These are phyloP conservation scores for Plemyria rubiginata DNA, from an alignment of 2,888 invertebrate species.

Conservation along the genomic window DNA sequence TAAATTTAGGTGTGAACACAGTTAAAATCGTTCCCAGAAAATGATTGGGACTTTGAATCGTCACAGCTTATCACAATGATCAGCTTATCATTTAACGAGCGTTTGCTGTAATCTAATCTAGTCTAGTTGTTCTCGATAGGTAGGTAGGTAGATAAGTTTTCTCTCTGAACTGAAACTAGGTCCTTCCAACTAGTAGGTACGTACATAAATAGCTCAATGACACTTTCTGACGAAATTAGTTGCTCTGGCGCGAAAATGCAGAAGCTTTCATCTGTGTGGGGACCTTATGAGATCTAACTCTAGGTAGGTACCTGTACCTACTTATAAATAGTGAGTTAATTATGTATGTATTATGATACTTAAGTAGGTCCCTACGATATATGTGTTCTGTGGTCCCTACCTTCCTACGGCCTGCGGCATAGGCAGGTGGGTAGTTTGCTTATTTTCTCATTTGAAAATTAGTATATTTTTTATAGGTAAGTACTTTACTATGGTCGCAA, in stretches of 20 bases:
- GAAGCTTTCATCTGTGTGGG: constrained; percentile 5
- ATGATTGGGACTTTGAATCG: constrained; percentile 51
- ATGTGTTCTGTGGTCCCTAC: too few relatives aligned
- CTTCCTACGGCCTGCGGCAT: too few relatives aligned
- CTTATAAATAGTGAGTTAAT: constrained; percentile 1
- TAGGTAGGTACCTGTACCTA: too few relatives aligned
- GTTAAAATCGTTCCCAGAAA: constrained; percentile 50
- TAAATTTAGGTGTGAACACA: constrained; percentile 43
- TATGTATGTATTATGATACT: background rate
- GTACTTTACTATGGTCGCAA: too few relatives aligned
- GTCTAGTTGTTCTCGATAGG: constrained; percentile 65
- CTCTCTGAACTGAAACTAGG: constrained; percentile 51
- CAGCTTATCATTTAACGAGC: constrained; percentile 45
- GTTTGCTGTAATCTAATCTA: constrained; percentile 63
- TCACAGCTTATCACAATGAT: constrained; percentile 68
- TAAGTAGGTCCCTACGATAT: too few relatives aligned
- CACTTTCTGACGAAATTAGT: constrained; percentile 44
- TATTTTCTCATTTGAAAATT: too few relatives aligned
- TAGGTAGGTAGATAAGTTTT: constrained; percentile 49
- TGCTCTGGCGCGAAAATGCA: constrained; percentile 23
- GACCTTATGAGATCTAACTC: background rate
- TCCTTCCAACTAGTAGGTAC: constrained; percentile 44
- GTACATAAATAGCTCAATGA: constrained; percentile 66
- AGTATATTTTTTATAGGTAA: too few relatives aligned
- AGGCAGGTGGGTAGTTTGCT: too few relatives aligned